Evolutionary conservation across 2,113 vertebrate species (phyloP).

Genomic region (Mellivora capensis): DNA sequence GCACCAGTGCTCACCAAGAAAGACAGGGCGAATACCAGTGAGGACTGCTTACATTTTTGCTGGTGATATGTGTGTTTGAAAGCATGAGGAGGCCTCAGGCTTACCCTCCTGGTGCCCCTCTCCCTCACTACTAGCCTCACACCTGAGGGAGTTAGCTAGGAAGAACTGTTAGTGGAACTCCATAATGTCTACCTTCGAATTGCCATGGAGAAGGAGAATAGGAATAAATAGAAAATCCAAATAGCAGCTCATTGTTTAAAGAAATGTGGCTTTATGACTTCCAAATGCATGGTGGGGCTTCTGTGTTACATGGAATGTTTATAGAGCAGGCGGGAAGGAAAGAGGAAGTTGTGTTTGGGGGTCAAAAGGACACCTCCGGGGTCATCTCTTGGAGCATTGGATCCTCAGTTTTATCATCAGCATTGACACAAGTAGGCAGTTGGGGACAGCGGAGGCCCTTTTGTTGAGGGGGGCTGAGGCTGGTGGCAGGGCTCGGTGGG

Average conservation of each 20-base stretch:
- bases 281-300: not conserved
- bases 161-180: not conserved
- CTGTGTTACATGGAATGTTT: not conserved
- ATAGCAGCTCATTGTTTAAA: not conserved
- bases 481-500: not conserved
- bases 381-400: not conserved
- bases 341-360: too few relatives aligned
- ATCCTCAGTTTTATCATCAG: not conserved
- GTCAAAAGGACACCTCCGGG: not conserved
- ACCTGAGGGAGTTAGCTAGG: not conserved
- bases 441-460: not conserved
- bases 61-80: not conserved
- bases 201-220: not conserved
- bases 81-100: not conserved
- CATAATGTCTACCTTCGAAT: not conserved
- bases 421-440: not conserved
- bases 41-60: not conserved
- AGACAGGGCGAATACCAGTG: not conserved
- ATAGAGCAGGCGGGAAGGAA: not conserved
- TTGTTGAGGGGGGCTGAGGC: not conserved
- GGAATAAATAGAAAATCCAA: not conserved
- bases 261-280: not conserved
- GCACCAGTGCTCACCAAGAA: not conserved
- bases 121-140: not conserved
- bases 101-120: not conserved